Evolutionary conservation across 2,797 vertebrate species (phyloP).

Genomic region (Eptatretus atami): DNA sequence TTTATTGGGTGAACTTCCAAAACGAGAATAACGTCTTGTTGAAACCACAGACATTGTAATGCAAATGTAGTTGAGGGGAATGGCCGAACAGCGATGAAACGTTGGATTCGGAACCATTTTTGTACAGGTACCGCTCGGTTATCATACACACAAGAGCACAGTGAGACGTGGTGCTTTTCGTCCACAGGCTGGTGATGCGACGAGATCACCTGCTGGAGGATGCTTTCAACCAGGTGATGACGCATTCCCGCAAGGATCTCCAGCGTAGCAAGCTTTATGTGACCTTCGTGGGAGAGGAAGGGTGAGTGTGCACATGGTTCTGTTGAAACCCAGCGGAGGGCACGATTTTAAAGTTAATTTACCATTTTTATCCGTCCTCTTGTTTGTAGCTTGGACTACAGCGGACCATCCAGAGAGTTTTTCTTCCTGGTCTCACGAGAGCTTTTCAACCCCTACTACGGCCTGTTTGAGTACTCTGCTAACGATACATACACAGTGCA

Average conservation of each 20-base stretch:
- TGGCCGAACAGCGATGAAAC: no score
- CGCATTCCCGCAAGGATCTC: constrained; percentile 76
- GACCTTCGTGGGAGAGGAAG: constrained; percentile 80
- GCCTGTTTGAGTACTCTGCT: constrained; percentile 86
- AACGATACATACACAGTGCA: constrained; percentile 95
- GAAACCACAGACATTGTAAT: no score
- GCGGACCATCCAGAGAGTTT: constrained; percentile 77
- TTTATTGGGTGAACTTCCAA: no score
- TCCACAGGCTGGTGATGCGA: constrained; percentile 53
- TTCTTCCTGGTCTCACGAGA: constrained; percentile 92
- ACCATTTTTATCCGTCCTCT: neutral
- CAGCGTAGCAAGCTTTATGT: constrained; percentile 88
- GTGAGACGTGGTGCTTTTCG: no score
- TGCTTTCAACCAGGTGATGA: constrained; percentile 96
- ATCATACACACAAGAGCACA: no score
- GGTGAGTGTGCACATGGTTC: constrained; percentile 27
- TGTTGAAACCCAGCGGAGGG: constrained; percentile 7
- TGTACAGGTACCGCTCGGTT: no score
- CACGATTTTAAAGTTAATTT: no score
- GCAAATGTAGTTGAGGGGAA: no score
- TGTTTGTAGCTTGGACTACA: constrained; percentile 52
- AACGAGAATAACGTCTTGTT: no score
- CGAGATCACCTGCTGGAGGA: constrained; percentile 84
- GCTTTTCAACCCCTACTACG: constrained; percentile 86
- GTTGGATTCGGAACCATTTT: no score